Evolutionary conservation across 2,113 vertebrate genomes (phyloP), one percentile per base, ranked within the genome.

Genomic region (Leucosticte australis): DNA sequence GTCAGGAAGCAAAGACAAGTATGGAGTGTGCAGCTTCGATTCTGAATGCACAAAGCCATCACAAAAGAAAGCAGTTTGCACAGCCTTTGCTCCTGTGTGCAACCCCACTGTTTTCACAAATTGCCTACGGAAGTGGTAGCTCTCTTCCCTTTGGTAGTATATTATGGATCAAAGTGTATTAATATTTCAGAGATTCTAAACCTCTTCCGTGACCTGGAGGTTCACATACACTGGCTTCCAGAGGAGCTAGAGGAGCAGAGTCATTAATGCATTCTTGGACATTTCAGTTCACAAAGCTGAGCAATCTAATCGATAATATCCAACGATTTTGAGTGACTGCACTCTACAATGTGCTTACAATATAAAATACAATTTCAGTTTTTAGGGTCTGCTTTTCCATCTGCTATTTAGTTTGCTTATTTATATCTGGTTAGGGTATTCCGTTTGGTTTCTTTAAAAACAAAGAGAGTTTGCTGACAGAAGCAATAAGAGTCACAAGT

Each of bases 11-110:
- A 42, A 80, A 77, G 53, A 15, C 41, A 30, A n/a, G 18, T 28
- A 59, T 53, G 0, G 1, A 84, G 56, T 0, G 0, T 8, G 15
- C 69, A 92, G 49, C 17, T 92, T 85, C 0, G 0, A 16, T 65
- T 73, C 37, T 41, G n/a, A 65, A 73, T 24, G 18, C 2, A 1
- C 46, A 55, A 31, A 80, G 13, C 21, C 13, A 6, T 68, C 10
- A 22, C 17, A 64, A 64, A 83, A 28, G 30, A 65, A 17, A 65
- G 8, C 31, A 50, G 12, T 69, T 83, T 60, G 22, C 41, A 60
- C 33, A 71, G 53, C 28, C 14, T 80, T 91, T 83, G 35, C 11
- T 64, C 37, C 15, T 2, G 1, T 44, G 19, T 59, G 22, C 47
- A 57, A 19, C 12, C 10, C 15, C 11, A 4, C 23, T 65, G 12